Base-by-base conservation (phyloP, 2,797 vertebrate genomes). In the Schizothorax lantsangensis region DNA sequence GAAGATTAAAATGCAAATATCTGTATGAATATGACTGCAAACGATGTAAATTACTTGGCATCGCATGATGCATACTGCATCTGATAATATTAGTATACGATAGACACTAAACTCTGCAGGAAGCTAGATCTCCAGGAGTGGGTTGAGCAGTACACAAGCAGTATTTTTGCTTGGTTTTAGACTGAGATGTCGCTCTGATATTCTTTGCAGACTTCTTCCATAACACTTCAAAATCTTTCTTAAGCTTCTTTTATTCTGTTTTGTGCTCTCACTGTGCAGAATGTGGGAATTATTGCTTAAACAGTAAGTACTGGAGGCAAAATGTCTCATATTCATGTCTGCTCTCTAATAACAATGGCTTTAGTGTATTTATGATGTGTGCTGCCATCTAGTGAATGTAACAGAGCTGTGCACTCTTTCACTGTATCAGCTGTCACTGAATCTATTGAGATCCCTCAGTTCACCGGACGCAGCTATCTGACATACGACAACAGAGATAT, bases 281-380 rank as follows among this genome's bases (percentile, higher is more conserved):
- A 90, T 99, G 98, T 96, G 98, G 98, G 91, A 98, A 97, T 95
- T 97, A 99, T 93, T 99, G 98, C 95, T 94, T 98, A 90, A 99
- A 99, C 94, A 97, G 98, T 99, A 97, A 99, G 98, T 98, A 86
- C 57, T 5, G 2, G 19, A n/a, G 49, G 21, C 33, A n/a, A 33
- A 64, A 71, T 26, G 2, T 19, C 40, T 19, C 17, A 84, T 2
- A 9, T 57, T 33, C 1, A 38, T 49, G 83, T 64, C 23, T 62
- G 8, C 23, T 15, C 8, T 43, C 12, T 83, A 14, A 2, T 69
- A 21, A 54, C 7, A 57, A n/a, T 11, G 21, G 33, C 23, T 81
- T 47, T 49, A 69, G 79, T 82, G 85, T 30, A 68, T 83, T 52
- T 5, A 45, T 36, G 52, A 19, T 73, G 36, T 57, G 75, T 88